A percentile compares a stretch with the other conserved stretches of the same genome.
Evolutionary conservation across 2,113 vertebrate genomes (phyloP).

Genomic region (Motacilla alba): DNA sequence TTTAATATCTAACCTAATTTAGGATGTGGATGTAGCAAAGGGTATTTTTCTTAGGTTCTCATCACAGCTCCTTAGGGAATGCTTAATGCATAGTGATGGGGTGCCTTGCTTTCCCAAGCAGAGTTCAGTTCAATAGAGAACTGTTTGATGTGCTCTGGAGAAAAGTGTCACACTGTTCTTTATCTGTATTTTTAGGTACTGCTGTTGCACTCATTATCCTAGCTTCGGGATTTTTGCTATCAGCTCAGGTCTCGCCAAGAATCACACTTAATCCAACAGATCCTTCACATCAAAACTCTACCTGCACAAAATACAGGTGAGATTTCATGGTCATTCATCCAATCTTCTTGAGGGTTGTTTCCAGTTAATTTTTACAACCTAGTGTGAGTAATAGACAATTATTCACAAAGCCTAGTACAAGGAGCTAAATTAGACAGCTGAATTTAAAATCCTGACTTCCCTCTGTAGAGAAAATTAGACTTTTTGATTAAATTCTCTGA

Average conservation of each 20-base stretch:
- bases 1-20: neutral
- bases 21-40: neutral
- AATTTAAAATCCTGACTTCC: neutral
- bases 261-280: slow-evolving; percentile 83
- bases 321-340: slow-evolving; percentile 20
- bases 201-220: slow-evolving; percentile 86
- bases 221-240: slow-evolving; percentile 89
- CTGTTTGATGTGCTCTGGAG: neutral
- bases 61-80: neutral
- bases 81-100: neutral
- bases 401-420: neutral
- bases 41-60: neutral
- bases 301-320: slow-evolving; percentile 91
- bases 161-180: slow-evolving; percentile 19
- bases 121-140: neutral
- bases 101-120: neutral
- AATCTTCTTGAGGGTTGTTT: neutral
- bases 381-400: neutral
- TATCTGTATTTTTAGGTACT: slow-evolving; percentile 80
- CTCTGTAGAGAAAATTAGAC: neutral
- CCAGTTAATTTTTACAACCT: neutral
- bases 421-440: neutral
- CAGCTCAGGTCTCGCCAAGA: slow-evolving; percentile 89
- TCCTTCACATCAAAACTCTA: slow-evolving; percentile 82
- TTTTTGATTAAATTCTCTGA: neutral